These are phyloP conservation scores for Lasioglossum figueresi DNA, from an alignment of 2,888 invertebrate genomes.

Conservation along the genomic window DNA sequence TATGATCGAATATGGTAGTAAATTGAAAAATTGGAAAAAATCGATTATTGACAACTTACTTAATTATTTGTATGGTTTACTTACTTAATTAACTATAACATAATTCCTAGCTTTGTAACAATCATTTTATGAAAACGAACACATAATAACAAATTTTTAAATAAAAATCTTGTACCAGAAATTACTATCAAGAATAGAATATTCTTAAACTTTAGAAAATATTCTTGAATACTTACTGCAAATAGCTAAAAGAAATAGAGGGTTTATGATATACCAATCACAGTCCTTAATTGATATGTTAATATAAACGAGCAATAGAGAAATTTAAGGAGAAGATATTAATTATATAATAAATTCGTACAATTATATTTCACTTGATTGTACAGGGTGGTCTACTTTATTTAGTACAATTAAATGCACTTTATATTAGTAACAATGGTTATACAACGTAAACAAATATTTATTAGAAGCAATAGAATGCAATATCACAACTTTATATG, in stretches of 20 bases:
- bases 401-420: slow-evolving; percentile 14
- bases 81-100: slow-evolving; percentile 20
- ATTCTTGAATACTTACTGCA: slow-evolving; percentile 47
- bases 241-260: slow-evolving; percentile 30
- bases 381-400: slow-evolving; percentile 56
- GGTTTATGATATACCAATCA: slow-evolving; percentile 42
- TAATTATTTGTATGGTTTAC: slow-evolving; percentile 3
- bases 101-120: slow-evolving; percentile 3
- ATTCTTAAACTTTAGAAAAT: background rate
- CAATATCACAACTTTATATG: background rate
- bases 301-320: slow-evolving; percentile 25
- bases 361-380: slow-evolving; percentile 36
- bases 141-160: background rate
- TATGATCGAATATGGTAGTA: background rate
- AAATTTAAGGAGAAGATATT: slow-evolving; percentile 28
- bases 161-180: slow-evolving; percentile 6
- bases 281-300: slow-evolving; percentile 23
- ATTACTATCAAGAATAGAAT: slow-evolving; percentile 2
- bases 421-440: slow-evolving; percentile 16
- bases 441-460: background rate
- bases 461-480: background rate
- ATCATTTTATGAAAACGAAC: slow-evolving; percentile 4
- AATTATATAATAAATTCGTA: slow-evolving; percentile 11
- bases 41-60: background rate
- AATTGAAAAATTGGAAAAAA: background rate